phyloP scores from a whole-genome alignment of 1,140 invertebrate genomes.

The Harpegnathos saltator region DNA sequence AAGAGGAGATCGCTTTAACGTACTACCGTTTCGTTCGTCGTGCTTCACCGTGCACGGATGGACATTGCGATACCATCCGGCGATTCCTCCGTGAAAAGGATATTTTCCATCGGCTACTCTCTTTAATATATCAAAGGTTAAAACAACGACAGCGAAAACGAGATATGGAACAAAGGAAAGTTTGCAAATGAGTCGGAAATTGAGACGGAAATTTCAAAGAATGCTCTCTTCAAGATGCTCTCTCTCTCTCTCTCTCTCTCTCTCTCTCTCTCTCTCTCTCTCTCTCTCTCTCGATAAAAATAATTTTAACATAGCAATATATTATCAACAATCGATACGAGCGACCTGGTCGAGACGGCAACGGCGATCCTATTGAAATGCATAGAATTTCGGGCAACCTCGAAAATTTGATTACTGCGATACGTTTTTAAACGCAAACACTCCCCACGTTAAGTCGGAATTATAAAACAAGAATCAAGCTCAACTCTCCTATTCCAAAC shows the following conservation, averaged over 20 bases:
- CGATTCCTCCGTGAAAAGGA: background rate
- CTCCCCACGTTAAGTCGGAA: background rate
- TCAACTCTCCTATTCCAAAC: background rate
- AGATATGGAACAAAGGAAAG: background rate
- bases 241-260: too few species aligned
- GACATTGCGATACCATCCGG: background rate
- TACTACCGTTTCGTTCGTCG: background rate
- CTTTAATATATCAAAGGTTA: constrained; percentile 28
- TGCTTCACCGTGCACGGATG: background rate
- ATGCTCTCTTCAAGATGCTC: too few species aligned
- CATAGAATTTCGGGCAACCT: constrained; percentile 11
- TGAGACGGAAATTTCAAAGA: constrained; percentile 2
- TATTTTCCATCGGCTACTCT: constrained; percentile 15
- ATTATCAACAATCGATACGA: constrained; percentile 14
- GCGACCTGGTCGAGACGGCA: background rate
- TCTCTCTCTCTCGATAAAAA: background rate
- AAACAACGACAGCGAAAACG: background rate
- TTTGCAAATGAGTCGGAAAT: constrained; percentile 26
- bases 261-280: too few species aligned
- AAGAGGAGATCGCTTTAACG: constrained; percentile 25
- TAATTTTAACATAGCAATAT: background rate
- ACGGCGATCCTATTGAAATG: constrained; percentile 16
- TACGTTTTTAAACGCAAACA: background rate
- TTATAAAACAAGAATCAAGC: background rate
- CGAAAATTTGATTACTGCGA: background rate